Percentiles rank a stretch among this genome's conserved stretches.
phyloP scores from a whole-genome alignment of 2,888 invertebrate species.

The Neuroscelio doddi region DNA sequence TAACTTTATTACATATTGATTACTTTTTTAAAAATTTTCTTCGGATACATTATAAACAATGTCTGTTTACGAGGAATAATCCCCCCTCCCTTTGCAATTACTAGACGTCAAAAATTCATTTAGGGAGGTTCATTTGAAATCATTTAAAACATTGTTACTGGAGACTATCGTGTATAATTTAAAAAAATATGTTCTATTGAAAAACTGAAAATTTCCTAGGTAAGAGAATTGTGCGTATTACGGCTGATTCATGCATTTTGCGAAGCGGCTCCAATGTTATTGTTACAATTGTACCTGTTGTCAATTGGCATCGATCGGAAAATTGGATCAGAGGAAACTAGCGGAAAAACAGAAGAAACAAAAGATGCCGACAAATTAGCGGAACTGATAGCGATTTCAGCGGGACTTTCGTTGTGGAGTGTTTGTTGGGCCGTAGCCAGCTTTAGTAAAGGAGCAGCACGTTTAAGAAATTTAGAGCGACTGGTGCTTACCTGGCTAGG shows the following conservation, averaged over 20 bases:
- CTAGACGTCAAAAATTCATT: no score
- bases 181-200: no score
- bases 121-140: no score
- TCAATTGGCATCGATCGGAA: slow-evolving; percentile 67
- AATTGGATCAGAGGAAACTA: slow-evolving; percentile 43
- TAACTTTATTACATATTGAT: no score
- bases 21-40: no score
- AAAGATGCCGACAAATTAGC: slow-evolving; percentile 75
- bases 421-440: slow-evolving; percentile 94
- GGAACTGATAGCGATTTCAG: slow-evolving; percentile 86
- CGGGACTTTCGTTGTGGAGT: slow-evolving; percentile 86
- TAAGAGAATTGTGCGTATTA: slow-evolving; percentile 80
- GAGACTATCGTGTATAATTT: no score
- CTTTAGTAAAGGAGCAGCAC: slow-evolving; percentile 87
- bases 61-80: no score
- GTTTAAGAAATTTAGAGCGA: slow-evolving; percentile 86
- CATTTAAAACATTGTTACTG: no score
- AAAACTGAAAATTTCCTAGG: slow-evolving; percentile 55
- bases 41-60: no score
- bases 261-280: slow-evolving; percentile 90
- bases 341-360: slow-evolving; percentile 51
- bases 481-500: slow-evolving; percentile 89
- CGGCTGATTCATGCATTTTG: slow-evolving; percentile 90
- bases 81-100: no score
- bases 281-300: slow-evolving; percentile 86